Evolutionary conservation across 1,140 invertebrate species (phyloP).

Genomic region (Streblospio benedicti): DNA sequence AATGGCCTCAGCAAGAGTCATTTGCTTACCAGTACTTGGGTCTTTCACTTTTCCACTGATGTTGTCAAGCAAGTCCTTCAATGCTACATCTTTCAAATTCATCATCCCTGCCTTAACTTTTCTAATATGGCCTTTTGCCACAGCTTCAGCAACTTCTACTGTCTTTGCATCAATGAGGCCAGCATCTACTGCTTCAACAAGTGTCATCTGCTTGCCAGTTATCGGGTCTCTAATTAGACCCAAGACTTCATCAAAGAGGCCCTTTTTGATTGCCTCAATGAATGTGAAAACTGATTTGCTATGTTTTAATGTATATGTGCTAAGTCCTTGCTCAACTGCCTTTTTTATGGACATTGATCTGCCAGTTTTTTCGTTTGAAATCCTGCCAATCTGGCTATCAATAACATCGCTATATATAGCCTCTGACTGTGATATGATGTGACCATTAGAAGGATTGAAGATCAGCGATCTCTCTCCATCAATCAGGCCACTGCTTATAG

Average conservation of each 20-base stretch:
- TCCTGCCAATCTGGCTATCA: conserved; percentile 56
- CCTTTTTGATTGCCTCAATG: conserved; percentile 55
- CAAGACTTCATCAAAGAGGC: conserved; percentile 64
- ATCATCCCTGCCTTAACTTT: conserved; percentile 68
- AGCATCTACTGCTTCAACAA: conserved; percentile 63
- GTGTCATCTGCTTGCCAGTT: conserved; percentile 65
- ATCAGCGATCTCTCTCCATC: not conserved
- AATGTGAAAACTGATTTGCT: conserved; percentile 64
- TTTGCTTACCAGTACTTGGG: conserved; percentile 64
- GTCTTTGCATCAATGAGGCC: conserved; percentile 53
- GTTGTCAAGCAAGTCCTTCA: conserved; percentile 62
- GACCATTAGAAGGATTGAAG: not conserved
- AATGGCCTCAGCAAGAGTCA: conserved; percentile 59
- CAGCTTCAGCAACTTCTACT: not conserved
- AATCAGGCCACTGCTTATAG: conserved; percentile 45
- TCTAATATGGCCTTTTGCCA: conserved; percentile 45
- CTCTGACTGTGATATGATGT: conserved; percentile 58
- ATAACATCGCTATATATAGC: conserved; percentile 66
- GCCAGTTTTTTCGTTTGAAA: conserved; percentile 64
- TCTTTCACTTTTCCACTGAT: conserved; percentile 66
- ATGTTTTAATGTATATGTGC: conserved; percentile 55
- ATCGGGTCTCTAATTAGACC: conserved; percentile 72
- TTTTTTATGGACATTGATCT: conserved; percentile 70
- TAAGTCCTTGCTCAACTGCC: conserved; percentile 62
- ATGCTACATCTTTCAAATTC: conserved; percentile 60